Base-by-base conservation (phyloP, 1,140 invertebrate species). In the Ruditapes philippinarum region DNA sequence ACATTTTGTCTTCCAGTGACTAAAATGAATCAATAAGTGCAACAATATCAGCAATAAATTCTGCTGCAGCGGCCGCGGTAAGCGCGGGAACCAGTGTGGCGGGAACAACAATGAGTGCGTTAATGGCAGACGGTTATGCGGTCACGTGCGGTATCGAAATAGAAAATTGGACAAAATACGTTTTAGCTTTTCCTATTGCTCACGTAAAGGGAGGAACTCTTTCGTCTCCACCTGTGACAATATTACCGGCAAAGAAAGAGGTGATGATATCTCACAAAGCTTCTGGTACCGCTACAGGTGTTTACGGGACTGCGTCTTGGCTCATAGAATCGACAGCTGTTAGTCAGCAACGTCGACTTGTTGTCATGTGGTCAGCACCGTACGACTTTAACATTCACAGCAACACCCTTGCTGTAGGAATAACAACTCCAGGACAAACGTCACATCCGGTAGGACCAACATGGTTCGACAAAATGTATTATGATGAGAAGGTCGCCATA, bases 91-190 rank as follows among this genome's bases (percentile, higher is more conserved):
- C 78, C 19, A 80, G 54, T 36, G 9, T 54, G 36, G 54, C 78
- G 0, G 78, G 78, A 36, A 54, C 78, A 33, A 80, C 78, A 2
- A 38, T 80, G 33, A 54, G 36, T 57, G 36, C 49, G 22, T 42
- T 80, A 9, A 57, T 57, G 49, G 38, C 3, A n/a, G 36, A 57
- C 25, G 25, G 12, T 51, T 80, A 80, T 33, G 28, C 28, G 11
- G 78, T 80, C 17, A 80, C 49, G n/a, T 57, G 49, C n/a, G 78
- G 78, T 4, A 80, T 54, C 25, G 54, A 80, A 54, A 12, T 80
- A 11, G 51, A 80, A 80, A 80, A 80, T 14, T 80, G 78, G 78
- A 80, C 78, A 60, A 80, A 54, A 40, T 80, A 51, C 22, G 17
- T 9, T 0, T 33, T 80, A 17, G 0, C 57, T 22, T 0, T 31